Conservation (phyloP, 2,113 vertebrate genomes). For the Strigops habroptila region DNA sequence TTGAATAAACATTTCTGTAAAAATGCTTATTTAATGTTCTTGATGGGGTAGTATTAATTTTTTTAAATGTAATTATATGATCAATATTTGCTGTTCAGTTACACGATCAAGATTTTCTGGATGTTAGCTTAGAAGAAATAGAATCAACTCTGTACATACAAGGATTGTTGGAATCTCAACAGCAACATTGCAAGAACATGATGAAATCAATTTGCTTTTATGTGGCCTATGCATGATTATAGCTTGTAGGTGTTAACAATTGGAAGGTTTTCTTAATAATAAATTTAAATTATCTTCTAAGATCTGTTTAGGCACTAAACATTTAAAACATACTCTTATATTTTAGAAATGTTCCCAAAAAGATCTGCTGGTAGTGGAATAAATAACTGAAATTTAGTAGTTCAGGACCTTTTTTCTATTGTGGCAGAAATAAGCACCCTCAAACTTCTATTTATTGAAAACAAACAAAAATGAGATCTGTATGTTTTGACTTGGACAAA, state of each 20-base stretch:
- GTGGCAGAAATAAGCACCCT: not conserved
- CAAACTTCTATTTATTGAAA: not conserved
- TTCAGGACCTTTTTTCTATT: not conserved
- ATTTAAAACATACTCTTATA: not conserved
- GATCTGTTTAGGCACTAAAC: not conserved
- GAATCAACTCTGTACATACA: not conserved
- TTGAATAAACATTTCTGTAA: not conserved
- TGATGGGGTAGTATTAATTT: not conserved
- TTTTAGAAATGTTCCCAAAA: not conserved
- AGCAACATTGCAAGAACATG: not conserved
- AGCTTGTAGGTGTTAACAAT: not conserved
- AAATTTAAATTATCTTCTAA: not conserved
- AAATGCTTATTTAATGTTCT: not conserved
- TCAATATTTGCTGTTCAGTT: fast-evolving
- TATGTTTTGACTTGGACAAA: not conserved
- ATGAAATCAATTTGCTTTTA: not conserved
- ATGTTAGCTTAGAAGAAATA: not conserved
- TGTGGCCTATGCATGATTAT: not conserved
- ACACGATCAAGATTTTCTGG: not conserved
- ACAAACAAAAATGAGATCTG: fast-evolving
- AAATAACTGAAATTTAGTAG: not conserved
- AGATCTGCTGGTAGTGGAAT: not conserved
- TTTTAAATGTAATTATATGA: not conserved
- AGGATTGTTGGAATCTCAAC: not conserved
- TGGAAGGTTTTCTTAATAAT: not conserved